phyloP scores from a whole-genome alignment of 2,888 invertebrate genomes.

The Leptinotarsa rubiginosa region DNA sequence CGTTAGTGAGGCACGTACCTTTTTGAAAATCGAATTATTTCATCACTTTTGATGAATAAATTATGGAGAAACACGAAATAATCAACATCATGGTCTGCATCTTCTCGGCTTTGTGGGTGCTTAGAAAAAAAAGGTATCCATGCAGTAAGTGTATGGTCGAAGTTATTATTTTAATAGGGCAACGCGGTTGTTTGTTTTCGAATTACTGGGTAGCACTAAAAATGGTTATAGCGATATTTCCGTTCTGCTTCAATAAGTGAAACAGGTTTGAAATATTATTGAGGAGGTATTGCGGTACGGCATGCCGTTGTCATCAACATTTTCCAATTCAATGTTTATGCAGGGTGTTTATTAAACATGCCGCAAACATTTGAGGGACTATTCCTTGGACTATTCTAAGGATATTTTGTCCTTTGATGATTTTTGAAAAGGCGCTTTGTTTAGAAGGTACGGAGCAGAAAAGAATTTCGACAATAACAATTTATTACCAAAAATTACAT shows the following conservation, averaged over 20 bases:
- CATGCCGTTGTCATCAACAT: no score
- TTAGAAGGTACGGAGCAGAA: no score
- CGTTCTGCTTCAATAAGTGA: background rate
- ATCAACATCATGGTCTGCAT: background rate
- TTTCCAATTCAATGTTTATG: no score
- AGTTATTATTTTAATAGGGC: constrained; percentile 31
- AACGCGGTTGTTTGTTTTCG: constrained; percentile 26
- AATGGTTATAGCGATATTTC: background rate
- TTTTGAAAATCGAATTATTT: constrained; percentile 12
- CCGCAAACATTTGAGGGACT: no score
- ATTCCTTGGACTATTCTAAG: no score
- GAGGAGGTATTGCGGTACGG: no score
- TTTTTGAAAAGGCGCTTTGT: no score
- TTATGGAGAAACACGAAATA: background rate
- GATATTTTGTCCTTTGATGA: no score
- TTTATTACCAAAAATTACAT: no score
- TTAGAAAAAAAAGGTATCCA: background rate
- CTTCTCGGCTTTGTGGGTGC: constrained; percentile 2
- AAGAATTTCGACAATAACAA: no score
- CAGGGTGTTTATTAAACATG: no score
- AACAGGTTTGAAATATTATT: no score
- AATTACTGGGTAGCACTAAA: constrained; percentile 16
- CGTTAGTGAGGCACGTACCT: background rate
- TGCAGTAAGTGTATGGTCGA: constrained; percentile 21
- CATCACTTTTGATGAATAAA: constrained; percentile 12